Conservation (phyloP, 2,113 vertebrate genomes). For the Hemiscyllium ocellatum region DNA sequence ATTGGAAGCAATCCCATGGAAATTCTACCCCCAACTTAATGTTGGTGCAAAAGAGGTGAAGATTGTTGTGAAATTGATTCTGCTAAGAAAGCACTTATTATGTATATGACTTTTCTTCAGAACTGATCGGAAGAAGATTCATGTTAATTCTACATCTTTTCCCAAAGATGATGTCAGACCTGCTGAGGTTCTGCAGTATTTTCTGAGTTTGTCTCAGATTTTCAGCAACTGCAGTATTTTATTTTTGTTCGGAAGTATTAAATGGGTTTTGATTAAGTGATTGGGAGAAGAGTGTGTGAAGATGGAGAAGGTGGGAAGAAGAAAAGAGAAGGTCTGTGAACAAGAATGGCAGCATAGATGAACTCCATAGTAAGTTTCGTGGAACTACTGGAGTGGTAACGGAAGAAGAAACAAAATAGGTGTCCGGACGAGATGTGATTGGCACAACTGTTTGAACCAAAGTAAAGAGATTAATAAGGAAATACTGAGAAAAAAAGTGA, state of each 20-base stretch:
- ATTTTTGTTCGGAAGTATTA: background rate
- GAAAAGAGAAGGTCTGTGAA: background rate
- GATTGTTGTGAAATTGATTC: background rate
- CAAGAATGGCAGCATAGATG: background rate
- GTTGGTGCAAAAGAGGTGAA: background rate
- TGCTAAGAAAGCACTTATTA: background rate
- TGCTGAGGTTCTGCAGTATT: too few relatives aligned
- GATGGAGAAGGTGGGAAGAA: too few relatives aligned
- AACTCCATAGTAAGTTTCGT: too few relatives aligned
- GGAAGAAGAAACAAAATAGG: background rate
- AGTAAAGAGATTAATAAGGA: background rate
- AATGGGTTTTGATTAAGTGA: background rate
- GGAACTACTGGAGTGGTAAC: background rate
- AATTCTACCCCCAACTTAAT: background rate
- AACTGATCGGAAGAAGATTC: background rate
- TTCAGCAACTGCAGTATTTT: too few relatives aligned
- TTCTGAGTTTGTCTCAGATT: too few relatives aligned
- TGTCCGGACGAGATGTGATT: background rate
- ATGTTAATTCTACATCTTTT: too few relatives aligned
- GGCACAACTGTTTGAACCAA: background rate
- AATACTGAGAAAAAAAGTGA: too few relatives aligned
- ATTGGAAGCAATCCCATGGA: background rate
- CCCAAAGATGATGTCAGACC: too few relatives aligned
- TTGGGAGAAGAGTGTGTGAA: too few relatives aligned
- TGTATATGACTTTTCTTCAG: background rate